Conservation (phyloP, 2,797 vertebrate genomes). For the Pachyuromys duprasi region DNA sequence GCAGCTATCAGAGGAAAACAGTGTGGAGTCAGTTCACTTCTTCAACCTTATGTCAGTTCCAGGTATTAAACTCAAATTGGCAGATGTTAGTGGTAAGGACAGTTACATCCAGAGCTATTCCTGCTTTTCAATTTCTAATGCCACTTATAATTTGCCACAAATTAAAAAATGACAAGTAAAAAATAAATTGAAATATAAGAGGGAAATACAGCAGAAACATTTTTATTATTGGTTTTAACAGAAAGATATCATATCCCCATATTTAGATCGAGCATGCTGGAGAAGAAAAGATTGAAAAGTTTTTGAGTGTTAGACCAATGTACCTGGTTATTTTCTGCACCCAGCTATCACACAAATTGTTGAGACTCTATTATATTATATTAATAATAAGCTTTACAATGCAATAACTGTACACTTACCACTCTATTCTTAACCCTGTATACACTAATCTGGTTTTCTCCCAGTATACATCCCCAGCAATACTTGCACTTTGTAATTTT, state of each 20-base stretch:
- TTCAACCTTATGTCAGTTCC: not conserved
- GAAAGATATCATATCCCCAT: not conserved
- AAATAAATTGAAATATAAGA: not conserved
- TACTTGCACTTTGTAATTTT: no score
- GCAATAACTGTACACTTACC: no score
- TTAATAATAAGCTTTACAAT: no score
- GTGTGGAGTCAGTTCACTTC: not conserved
- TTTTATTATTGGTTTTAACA: constrained; percentile 15
- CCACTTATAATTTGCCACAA: not conserved
- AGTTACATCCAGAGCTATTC: not conserved
- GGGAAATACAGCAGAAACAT: not conserved
- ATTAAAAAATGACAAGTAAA: not conserved
- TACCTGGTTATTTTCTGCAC: no score
- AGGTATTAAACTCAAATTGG: no score
- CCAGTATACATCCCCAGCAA: no score
- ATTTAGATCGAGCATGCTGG: not conserved
- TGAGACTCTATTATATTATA: no score
- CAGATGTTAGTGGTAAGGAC: not conserved
- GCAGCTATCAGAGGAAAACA: not conserved
- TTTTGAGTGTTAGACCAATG: not conserved
- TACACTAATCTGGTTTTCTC: no score
- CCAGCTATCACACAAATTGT: no score
- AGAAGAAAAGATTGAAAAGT: not conserved
- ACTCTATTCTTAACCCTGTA: no score
- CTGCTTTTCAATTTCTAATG: not conserved